Conservation (phyloP, 2,797 vertebrate genomes). For the Sebastes melanostomus region DNA sequence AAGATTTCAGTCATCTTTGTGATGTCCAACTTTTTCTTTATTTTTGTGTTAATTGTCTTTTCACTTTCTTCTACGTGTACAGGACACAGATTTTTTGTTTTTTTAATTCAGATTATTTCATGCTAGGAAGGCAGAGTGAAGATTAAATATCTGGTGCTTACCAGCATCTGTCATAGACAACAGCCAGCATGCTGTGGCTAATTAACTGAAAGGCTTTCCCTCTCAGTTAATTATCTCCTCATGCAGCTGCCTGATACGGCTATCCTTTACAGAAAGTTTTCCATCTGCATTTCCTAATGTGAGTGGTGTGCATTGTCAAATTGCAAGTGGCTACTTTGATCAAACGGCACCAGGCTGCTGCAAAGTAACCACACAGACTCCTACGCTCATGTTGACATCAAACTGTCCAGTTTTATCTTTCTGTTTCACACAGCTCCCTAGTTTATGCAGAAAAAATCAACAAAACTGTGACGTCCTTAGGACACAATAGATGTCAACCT, state of each 20-base stretch:
- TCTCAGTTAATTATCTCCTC: slow-evolving; percentile 5
- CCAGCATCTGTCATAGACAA: slow-evolving; percentile 8
- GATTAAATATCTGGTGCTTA: slow-evolving; percentile 10
- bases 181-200: slow-evolving; percentile 22
- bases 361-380: neutral
- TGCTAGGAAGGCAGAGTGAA: neutral
- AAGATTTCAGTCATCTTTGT: neutral
- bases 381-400: neutral
- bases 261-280: neutral
- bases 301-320: neutral
- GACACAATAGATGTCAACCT: neutral
- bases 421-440: neutral
- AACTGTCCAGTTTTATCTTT: neutral
- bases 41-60: neutral
- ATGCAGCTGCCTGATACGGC: neutral
- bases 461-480: neutral
- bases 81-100: neutral
- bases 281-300: neutral
- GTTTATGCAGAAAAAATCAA: neutral
- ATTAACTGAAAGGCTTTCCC: slow-evolving; percentile 23
- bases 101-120: neutral
- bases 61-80: neutral
- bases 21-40: neutral
- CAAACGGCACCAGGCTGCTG: neutral
- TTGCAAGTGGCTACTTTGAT: neutral